These are phyloP conservation scores for Oligia fasciuncula DNA, from an alignment of 2,888 invertebrate species.

Conservation along the genomic window DNA sequence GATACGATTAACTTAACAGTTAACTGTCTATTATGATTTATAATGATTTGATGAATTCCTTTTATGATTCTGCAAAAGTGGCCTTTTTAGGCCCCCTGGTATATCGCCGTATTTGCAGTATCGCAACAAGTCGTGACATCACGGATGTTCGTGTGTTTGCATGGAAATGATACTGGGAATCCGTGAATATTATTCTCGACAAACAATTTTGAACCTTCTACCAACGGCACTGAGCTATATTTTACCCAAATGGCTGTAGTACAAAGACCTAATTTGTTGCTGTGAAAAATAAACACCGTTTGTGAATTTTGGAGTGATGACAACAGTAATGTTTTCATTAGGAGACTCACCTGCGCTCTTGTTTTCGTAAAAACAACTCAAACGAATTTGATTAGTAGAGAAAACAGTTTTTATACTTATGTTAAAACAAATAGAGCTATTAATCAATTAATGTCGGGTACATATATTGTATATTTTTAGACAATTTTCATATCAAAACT, in stretches of 20 bases:
- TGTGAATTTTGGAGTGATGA: constrained; percentile 43
- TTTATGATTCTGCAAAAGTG: too few relatives aligned
- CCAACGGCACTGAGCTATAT: neutral
- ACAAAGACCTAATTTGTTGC: constrained; percentile 42
- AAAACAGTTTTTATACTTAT: constrained; percentile 2
- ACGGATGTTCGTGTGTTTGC: constrained; percentile 51
- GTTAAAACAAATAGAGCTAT: constrained; percentile 11
- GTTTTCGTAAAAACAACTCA: constrained; percentile 38
- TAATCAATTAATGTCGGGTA: constrained; percentile 27
- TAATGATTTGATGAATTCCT: too few relatives aligned
- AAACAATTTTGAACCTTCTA: constrained; percentile 46
- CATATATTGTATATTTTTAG: constrained; percentile 17
- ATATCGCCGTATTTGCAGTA: constrained; percentile 42
- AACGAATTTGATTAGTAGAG: constrained; percentile 23
- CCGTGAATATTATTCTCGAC: constrained; percentile 30
- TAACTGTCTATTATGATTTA: too few relatives aligned
- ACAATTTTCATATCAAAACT: constrained; percentile 8
- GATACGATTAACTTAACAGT: too few relatives aligned
- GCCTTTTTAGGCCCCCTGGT: too few relatives aligned
- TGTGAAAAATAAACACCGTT: constrained; percentile 53
- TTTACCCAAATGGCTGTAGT: constrained; percentile 10
- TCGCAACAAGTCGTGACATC: constrained; percentile 61
- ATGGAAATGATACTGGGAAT: constrained; percentile 49
- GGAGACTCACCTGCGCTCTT: constrained; percentile 50
- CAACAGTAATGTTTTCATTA: constrained; percentile 56